Evolutionary conservation across 2,797 vertebrate species (phyloP), one percentile per base, ranked within the genome.

Genomic region (Threskiornis aethiopicus): DNA sequence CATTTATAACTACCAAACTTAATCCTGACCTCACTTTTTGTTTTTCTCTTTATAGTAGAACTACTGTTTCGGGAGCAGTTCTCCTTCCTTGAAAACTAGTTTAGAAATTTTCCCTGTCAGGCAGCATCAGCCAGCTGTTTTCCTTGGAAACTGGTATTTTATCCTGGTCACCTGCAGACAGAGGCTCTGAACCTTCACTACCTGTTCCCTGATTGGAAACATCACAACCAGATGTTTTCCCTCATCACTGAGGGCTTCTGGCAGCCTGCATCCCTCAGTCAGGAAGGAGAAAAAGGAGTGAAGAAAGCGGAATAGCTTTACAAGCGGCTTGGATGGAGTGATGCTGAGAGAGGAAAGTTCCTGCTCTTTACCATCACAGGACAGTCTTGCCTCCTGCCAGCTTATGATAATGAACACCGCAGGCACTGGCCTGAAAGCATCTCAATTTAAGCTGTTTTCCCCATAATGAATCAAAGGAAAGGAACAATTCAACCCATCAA

Each of bases 81-180:
- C 5, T 61, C 51, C 72, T 87, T 90, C 70, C 77, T 61, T 61
- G 85, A 83, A 84, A 90, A 82, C 16, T 37, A 24, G 20, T 66
- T 80, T 28, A 89, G 65, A 77, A 55, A 12, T 28, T 58, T 75
- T 75, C 72, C 54, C 35, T 84, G 31, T 58, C 62, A 72, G 72
- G 28, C 33, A 89, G 41, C 37, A 47, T 51, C 84, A 87, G 39
- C 52, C 31, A 51, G 19, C 55, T 25, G n/a, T 90, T 62, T 35
- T 47, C 51, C 84, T 75, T 66, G 66, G 42, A 84, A 94, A 55
- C 2, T 5, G n/a, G 5, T 62, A 10, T 64, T 92, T 91, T 69
- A 70, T 47, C 39, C 69, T 17, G 29, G 26, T 72, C 54, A 72
- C 65, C 54, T 79, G 57, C 54, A 84, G 79, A 51, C 17, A 39